Evolutionary conservation across 2,888 invertebrate genomes (phyloP).

Genomic region (Sarcophaga carnaria): DNA sequence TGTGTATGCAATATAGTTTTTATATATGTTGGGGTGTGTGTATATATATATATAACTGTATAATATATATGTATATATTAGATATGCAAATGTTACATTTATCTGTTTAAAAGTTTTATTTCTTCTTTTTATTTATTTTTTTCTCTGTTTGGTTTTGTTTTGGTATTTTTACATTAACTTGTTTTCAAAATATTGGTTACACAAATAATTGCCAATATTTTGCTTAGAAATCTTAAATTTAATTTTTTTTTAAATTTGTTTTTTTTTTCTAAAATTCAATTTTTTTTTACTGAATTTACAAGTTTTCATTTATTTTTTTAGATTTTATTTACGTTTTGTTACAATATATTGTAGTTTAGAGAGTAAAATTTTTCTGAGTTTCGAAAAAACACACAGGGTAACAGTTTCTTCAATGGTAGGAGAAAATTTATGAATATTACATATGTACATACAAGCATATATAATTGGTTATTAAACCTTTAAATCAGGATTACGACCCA

Average conservation of each 20-base stretch:
- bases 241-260: not conserved
- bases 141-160: not conserved
- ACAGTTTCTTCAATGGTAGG: no score
- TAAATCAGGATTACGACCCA: no score
- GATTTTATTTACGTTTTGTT: not conserved
- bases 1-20: not conserved
- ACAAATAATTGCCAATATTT: slow-evolving; percentile 33
- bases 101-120: slow-evolving; percentile 11
- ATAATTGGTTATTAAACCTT: no score
- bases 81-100: slow-evolving; percentile 48
- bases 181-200: slow-evolving; percentile 20
- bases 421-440: no score
- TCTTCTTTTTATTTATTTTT: slow-evolving; percentile 23
- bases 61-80: slow-evolving; percentile 24
- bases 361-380: no score
- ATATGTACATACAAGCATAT: no score
- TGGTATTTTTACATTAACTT: slow-evolving; percentile 61
- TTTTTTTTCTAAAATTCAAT: no score
- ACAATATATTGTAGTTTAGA: no score
- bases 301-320: not conserved
- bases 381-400: no score
- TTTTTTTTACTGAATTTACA: no score
- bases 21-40: not conserved
- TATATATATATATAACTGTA: not conserved
- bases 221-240: slow-evolving; percentile 17